A percentile compares a stretch with the other conserved stretches of the same genome.
Evolutionary conservation across 30 jellyfish, hydroid and myxozoan genomes (phyloP).

Genomic region (Hydra vulgaris): DNA sequence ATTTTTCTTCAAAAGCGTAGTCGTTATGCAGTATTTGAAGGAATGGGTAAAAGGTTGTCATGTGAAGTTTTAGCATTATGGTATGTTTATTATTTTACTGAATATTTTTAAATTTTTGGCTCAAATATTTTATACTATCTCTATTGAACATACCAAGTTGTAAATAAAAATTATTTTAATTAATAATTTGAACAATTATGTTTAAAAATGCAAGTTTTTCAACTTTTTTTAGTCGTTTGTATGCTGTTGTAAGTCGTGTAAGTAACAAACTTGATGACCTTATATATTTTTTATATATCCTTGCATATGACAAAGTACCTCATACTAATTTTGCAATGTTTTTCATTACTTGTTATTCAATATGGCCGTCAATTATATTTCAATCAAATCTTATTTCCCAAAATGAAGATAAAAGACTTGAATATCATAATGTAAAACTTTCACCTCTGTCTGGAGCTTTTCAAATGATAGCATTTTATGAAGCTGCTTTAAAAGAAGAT

Average conservation of each 20-base stretch:
- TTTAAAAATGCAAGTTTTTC: neutral
- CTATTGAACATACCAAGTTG: no score
- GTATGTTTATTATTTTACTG: neutral
- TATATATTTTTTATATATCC: neutral
- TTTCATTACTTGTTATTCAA: conserved; percentile 28
- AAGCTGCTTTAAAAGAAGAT: conserved; percentile 8
- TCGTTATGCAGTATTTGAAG: neutral
- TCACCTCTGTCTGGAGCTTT: conserved; percentile 27
- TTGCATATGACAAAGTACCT: conserved; percentile 19
- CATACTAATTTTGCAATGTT: conserved; percentile 5
- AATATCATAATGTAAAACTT: conserved; percentile 11
- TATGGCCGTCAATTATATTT: conserved; percentile 17
- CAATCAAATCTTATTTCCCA: conserved; percentile 9
- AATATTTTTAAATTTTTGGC: neutral
- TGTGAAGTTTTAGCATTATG: conserved; percentile 10
- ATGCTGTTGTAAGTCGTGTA: conserved; percentile 15
- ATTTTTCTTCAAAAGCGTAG: neutral
- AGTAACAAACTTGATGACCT: conserved; percentile 17
- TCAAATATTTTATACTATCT: neutral
- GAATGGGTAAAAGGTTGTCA: neutral
- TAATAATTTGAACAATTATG: no score
- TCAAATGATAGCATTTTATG: conserved; percentile 9
- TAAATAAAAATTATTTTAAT: no score
- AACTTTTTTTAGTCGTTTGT: conserved; percentile 17
- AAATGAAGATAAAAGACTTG: neutral